Percentiles rank a stretch among this genome's conserved stretches.
phyloP scores from a whole-genome alignment of 2,797 vertebrate genomes.

The Protonibea diacanthus region DNA sequence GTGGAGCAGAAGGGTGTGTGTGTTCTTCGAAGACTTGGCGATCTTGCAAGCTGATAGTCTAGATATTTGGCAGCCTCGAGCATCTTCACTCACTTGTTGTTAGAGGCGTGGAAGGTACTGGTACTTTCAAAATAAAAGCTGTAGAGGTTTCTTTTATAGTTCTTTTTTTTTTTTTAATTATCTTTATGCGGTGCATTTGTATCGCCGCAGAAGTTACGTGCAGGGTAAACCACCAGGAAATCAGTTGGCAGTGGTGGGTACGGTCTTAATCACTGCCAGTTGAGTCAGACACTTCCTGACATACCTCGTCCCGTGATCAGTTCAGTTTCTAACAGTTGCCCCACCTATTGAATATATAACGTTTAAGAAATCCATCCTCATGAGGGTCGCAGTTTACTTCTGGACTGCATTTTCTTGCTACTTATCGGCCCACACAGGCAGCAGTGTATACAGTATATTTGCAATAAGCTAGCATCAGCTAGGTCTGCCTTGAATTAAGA shows the following conservation, averaged over 20 bases:
- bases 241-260: not conserved
- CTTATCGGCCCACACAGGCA: no score
- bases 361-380: no score
- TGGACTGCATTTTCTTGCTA: no score
- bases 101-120: not conserved
- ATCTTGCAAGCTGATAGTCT: conserved; percentile 13
- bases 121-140: conserved; percentile 19
- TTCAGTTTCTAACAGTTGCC: not conserved
- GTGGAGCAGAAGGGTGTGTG: not conserved
- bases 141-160: not conserved
- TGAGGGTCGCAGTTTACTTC: no score
- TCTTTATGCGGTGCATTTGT: not conserved
- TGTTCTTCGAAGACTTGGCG: not conserved
- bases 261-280: not conserved
- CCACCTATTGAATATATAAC: not conserved
- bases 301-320: not conserved
- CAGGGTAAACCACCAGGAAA: not conserved
- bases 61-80: conserved; percentile 6
- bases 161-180: conserved; percentile 8
- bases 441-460: no score
- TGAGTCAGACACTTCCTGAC: not conserved
- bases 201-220: not conserved
- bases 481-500: no score
- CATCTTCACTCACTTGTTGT: conserved; percentile 10
- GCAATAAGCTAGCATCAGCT: no score